Conservation (phyloP, 1,140 invertebrate genomes). For the Pseudomyrmex flavicornis region DNA sequence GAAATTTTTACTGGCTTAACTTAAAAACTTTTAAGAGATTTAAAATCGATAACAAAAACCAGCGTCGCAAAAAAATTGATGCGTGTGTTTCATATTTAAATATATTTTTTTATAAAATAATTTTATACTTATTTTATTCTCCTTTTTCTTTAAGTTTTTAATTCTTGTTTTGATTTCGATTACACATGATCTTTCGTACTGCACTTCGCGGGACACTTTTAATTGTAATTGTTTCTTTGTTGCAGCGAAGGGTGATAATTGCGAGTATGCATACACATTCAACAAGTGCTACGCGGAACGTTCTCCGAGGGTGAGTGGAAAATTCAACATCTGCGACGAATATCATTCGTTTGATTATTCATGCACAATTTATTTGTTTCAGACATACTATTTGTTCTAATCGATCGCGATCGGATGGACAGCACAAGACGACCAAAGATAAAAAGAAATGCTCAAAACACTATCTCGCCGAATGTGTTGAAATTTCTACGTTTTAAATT, state of each 20-base stretch:
- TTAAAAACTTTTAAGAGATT: no score
- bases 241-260: constrained; percentile 77
- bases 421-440: constrained; percentile 37
- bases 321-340: not conserved
- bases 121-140: no score
- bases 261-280: constrained; percentile 79
- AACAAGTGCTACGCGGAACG: constrained; percentile 78
- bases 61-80: no score
- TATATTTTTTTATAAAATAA: no score
- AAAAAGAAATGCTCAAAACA: constrained; percentile 42
- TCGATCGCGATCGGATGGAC: not conserved
- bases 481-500: constrained; percentile 46
- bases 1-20: not conserved
- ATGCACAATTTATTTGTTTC: constrained; percentile 34
- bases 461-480: constrained; percentile 30
- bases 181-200: constrained; percentile 46
- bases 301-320: constrained; percentile 76
- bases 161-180: constrained; percentile 46
- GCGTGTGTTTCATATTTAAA: no score
- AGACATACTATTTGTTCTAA: constrained; percentile 74
- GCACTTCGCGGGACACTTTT: not conserved
- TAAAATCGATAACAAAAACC: no score
- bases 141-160: no score
- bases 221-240: constrained; percentile 15
- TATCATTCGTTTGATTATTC: not conserved